Evolutionary conservation across 2,888 invertebrate genomes (phyloP).

Genomic region (Oasisia sp.): DNA sequence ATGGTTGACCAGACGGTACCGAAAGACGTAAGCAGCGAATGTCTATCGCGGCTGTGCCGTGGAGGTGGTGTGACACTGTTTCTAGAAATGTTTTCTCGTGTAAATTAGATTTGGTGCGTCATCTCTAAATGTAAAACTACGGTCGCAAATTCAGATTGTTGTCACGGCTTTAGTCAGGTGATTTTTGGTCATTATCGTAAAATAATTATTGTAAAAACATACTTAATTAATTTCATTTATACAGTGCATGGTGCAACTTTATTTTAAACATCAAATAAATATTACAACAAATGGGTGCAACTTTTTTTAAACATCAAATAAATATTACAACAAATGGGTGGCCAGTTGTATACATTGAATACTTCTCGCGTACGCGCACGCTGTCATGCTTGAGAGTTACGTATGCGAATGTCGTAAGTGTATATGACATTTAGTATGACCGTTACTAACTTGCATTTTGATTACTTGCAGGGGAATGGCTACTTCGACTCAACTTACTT

Average conservation of each 20-base stretch:
- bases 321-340: no score
- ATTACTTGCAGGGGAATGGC: background rate
- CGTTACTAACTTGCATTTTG: background rate
- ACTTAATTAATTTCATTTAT: no score
- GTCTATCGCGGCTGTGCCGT: background rate
- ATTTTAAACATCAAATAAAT: no score
- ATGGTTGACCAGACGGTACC: slow-evolving; percentile 51
- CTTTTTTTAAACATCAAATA: no score
- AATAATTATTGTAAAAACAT: no score
- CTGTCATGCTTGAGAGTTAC: background rate
- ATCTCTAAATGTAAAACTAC: background rate
- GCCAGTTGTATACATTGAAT: background rate
- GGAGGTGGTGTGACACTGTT: background rate
- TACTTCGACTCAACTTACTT: background rate
- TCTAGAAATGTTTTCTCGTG: background rate
- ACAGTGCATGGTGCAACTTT: no score
- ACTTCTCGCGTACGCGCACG: background rate
- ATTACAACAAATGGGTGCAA: no score
- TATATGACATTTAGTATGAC: background rate
- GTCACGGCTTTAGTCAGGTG: no score
- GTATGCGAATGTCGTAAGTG: background rate
- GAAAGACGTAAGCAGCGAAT: slow-evolving; percentile 33
- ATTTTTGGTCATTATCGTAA: no score
- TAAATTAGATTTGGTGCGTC: background rate
- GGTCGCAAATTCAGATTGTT: no score